Base-by-base conservation (phyloP, 2,113 vertebrate genomes). In the Nothocercus nigrocapillus region DNA sequence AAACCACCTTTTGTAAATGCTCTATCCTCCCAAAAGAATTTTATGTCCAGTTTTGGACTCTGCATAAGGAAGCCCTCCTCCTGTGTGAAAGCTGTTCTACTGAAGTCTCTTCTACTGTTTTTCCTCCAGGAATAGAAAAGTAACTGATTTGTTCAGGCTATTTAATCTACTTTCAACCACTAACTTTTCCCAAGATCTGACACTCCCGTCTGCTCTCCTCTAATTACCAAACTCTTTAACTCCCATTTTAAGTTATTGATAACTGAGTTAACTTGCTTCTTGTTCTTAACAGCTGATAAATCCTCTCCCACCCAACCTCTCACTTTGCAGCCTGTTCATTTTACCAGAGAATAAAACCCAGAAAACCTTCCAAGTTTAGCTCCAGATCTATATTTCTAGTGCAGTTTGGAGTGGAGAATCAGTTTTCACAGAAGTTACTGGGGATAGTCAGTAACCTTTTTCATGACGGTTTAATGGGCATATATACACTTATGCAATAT, bases 381-480 rank as follows among this genome's bases (percentile, higher is more conserved):
- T 88, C 21, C 67, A 84, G 74, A 91, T 74, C 78, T 94, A 75
- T 42, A 38, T 90, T 63, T 30, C 28, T 78, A 56, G 56, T 90
- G 61, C 89, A 75, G 28, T 68, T 27, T 72, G 66, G 42, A 86
- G 56, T 34, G 19, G 14, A 86, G 77, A 82, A 89, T 12, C 70
- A 18, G 38, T 83, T 94, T 86, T 86, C 75, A 56, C 47, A 72
- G 47, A 51, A 91, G 72, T 77, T 88, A 24, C 32, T 68, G 34
- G 62, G 17, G 70, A n/a, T 89, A 81, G 83, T 82, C 34, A 81
- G 5, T 76, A 30, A 90, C 45, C 66, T 82, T 92, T 54, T 85
- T 54, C 69, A 32, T 82, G 87, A 64, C 67, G 91, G n/a, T 82
- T 89, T 94, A 94, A 89, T 63, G 80, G 70, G 25, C 78, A 79